Percentiles rank a stretch among this genome's conserved stretches.
Conservation (phyloP, 2,797 vertebrate genomes). For the Coendou prehensilis region DNA sequence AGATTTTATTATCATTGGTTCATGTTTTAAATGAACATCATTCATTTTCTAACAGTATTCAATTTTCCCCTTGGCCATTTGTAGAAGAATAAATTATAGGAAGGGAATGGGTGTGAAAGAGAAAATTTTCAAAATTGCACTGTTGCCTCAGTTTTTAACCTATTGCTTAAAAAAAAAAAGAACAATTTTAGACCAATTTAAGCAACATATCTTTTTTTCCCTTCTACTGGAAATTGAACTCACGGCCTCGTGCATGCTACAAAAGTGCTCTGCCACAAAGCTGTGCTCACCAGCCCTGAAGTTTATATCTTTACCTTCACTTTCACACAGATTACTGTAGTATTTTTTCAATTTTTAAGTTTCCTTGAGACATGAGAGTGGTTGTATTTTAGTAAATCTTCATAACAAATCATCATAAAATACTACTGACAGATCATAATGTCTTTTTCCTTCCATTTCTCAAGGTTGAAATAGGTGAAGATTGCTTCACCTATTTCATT, state of each 20-base stretch:
- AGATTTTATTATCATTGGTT: neutral
- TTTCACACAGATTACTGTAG: neutral
- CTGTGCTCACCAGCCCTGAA: neutral
- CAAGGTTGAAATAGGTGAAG: neutral
- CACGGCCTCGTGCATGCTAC: neutral
- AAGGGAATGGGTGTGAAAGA: neutral
- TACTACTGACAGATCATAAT: neutral
- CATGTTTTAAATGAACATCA: neutral
- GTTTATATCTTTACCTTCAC: neutral
- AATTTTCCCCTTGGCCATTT: neutral
- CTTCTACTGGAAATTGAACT: neutral
- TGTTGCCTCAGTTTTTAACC: neutral
- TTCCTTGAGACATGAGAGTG: neutral
- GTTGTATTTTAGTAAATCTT: neutral
- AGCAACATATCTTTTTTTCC: neutral
- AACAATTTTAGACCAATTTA: neutral
- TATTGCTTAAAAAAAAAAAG: neutral
- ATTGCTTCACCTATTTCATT: neutral
- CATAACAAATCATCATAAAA: neutral
- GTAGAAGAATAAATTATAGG: neutral
- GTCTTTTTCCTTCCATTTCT: neutral
- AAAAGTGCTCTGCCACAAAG: neutral
- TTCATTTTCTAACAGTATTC: conserved; percentile 26
- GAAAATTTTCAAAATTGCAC: neutral
- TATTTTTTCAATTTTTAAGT: neutral